Base-by-base conservation (phyloP, 2,888 invertebrate species). In the Catocala sponsa region DNA sequence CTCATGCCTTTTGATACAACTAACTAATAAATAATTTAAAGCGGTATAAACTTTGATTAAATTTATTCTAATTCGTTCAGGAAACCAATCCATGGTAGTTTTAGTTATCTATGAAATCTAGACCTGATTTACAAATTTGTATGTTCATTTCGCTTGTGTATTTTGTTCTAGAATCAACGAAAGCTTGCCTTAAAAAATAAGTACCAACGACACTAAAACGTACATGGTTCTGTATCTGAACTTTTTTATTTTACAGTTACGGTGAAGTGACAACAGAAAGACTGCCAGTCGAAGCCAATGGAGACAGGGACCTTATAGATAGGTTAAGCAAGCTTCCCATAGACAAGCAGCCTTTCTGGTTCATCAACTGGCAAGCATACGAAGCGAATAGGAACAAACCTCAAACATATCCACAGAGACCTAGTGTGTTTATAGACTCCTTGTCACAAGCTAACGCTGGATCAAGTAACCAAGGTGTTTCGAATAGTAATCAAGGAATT, bases 311-410 rank as follows among this genome's bases (percentile, higher is more conserved):
- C 2, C 86, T 96, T 4, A 90, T 97, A 0, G 94, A 97, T 47
- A 89, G 96, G n/a, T 89, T 97, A 35, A 96, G 95, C 79, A 92
- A 95, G 43, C 94, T 96, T 85, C 97, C 97, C 0, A 83, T 94
- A 55, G 96, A 97, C 68, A 91, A 96, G 49, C 95, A 96, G 68
- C 97, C 97, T 0, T 97, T 96, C 87, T 97, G 97, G 97, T 95
- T 95, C 64, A 82, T 97, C 55, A 97, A 97, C 83, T 96, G 96
- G 86, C 94, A 96, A 74, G 95, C 95, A 0, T 94, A 96, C 9
- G 96, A 97, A 81, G 95, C 91, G 0, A 91, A 95, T 7, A 91
- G 96, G 12, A 76, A 89, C 13, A 88, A 90, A 0, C 92, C 93
- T 0, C 91, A 92, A 55, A 88, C 89, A 0, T 92, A 83, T 67